Evolutionary conservation across 2,888 invertebrate species (phyloP).

Genomic region (Drosophila cracens): DNA sequence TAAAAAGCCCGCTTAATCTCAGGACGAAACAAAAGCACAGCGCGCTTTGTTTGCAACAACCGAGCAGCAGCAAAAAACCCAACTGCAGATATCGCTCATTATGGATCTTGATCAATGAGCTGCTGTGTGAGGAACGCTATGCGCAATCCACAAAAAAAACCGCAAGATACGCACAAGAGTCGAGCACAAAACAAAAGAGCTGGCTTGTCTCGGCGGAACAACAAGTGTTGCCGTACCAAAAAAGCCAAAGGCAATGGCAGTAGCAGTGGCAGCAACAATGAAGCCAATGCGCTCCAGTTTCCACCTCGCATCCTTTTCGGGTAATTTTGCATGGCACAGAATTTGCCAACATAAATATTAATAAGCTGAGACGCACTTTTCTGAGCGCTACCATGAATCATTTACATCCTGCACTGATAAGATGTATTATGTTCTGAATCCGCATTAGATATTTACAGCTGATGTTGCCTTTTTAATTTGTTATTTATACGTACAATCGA

Average conservation of each 20-base stretch:
- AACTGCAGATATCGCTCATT: slow-evolving; percentile 79
- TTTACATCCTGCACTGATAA: background rate
- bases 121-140: slow-evolving; percentile 39
- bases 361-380: slow-evolving; percentile 41
- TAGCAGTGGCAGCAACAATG: slow-evolving; percentile 36
- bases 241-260: slow-evolving; percentile 49
- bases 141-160: slow-evolving; percentile 34
- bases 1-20: slow-evolving; percentile 73
- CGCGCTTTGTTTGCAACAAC: slow-evolving; percentile 6
- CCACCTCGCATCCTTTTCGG: slow-evolving; percentile 75
- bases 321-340: slow-evolving; percentile 53
- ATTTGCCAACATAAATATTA: slow-evolving; percentile 43
- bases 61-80: slow-evolving; percentile 14
- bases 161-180: slow-evolving; percentile 44
- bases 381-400: slow-evolving; percentile 28
- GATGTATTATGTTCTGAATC: background rate
- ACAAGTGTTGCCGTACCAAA: slow-evolving; percentile 71
- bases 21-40: slow-evolving; percentile 74
- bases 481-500: background rate
- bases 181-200: slow-evolving; percentile 53
- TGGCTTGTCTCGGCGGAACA: slow-evolving; percentile 30
- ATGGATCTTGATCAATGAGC: slow-evolving; percentile 77
- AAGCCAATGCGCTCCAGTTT: slow-evolving; percentile 55
- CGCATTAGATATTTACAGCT: background rate
- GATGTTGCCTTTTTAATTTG: background rate